Evolutionary conservation across 2,113 vertebrate species (phyloP).

Genomic region (Tor tambroides): DNA sequence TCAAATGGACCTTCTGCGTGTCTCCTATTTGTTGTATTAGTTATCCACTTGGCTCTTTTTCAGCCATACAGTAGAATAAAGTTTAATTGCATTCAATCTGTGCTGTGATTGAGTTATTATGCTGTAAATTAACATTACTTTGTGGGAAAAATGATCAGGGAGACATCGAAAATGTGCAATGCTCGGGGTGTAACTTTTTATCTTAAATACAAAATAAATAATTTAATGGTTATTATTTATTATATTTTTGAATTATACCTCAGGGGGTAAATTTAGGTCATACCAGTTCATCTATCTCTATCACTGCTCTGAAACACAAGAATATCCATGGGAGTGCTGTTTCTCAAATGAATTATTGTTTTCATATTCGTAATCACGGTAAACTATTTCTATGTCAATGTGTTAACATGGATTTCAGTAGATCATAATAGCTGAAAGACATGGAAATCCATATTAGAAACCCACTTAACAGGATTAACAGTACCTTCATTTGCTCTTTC

Average conservation of each 20-base stretch:
- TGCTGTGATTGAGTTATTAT: background rate
- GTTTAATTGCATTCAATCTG: slow-evolving; percentile 36
- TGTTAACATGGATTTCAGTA: background rate
- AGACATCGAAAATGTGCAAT: no score
- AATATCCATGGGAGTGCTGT: background rate
- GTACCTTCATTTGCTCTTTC: background rate
- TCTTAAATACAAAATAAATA: background rate
- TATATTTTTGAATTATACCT: background rate
- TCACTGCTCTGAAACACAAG: background rate
- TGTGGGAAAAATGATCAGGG: background rate
- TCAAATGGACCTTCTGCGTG: slow-evolving; percentile 12
- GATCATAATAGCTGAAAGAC: background rate
- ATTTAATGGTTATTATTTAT: background rate
- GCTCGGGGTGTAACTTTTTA: background rate
- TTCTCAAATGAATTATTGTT: background rate
- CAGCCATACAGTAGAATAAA: slow-evolving; percentile 45
- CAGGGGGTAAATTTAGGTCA: background rate
- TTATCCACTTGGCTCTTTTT: background rate
- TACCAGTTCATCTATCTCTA: background rate
- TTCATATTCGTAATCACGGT: background rate
- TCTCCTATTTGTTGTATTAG: slow-evolving; percentile 9
- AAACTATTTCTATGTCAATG: background rate
- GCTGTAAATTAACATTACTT: background rate
- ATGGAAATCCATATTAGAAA: background rate
- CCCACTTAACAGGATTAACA: background rate